These are phyloP conservation scores for Vimba vimba DNA, from an alignment of 2,113 vertebrate genomes.

Conservation along the genomic window DNA sequence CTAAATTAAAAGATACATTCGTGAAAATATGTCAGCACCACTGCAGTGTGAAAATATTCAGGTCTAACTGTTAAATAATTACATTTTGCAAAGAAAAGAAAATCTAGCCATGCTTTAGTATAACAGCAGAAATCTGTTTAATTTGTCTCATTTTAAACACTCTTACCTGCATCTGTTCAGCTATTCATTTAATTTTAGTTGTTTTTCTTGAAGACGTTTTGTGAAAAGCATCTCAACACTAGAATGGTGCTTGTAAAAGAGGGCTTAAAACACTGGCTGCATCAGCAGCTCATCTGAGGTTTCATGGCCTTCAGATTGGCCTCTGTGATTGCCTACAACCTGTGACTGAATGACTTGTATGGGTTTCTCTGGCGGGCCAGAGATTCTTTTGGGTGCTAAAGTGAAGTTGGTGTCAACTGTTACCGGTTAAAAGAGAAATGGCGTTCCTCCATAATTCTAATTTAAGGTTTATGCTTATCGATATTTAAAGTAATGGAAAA, in stretches of 20 bases:
- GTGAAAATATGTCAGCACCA: slow-evolving; percentile 12
- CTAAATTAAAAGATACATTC: not conserved
- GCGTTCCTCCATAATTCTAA: slow-evolving; percentile 28
- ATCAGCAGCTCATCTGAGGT: not conserved
- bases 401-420: slow-evolving; percentile 52
- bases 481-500: slow-evolving; percentile 69
- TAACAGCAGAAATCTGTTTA: not conserved
- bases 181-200: not conserved
- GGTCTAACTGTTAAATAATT: slow-evolving; percentile 20
- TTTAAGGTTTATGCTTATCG: slow-evolving; percentile 55
- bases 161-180: not conserved
- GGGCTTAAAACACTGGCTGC: not conserved
- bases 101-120: not conserved
- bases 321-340: slow-evolving; percentile 36
- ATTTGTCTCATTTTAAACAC: not conserved
- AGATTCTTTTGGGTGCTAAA: slow-evolving; percentile 54
- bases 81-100: not conserved
- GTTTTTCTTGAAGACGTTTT: not conserved
- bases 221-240: not conserved
- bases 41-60: slow-evolving; percentile 28
- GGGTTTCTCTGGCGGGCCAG: slow-evolving; percentile 78
- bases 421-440: slow-evolving; percentile 41
- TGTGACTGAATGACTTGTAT: slow-evolving; percentile 48
- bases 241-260: slow-evolving; percentile 7
- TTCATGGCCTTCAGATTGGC: not conserved